A percentile compares a stretch with the other conserved stretches of the same genome.
phyloP scores from a whole-genome alignment of 92 coral and sea anemone species.

The Porites cylindrica region DNA sequence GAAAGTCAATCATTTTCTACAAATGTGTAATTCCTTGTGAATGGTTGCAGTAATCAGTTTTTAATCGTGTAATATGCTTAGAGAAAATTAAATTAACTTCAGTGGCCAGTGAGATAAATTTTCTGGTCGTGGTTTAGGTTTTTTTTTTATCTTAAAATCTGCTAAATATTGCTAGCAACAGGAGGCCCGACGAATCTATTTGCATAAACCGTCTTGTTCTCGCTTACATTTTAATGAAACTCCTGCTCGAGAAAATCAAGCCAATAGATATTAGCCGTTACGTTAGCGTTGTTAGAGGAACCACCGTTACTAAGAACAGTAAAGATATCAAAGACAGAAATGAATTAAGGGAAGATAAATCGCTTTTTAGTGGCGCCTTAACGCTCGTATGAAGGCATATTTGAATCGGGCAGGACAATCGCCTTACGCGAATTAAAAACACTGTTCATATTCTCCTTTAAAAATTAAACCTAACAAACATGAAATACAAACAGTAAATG shows the following conservation, averaged over 20 bases:
- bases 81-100: constrained; percentile 82
- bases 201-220: constrained; percentile 72
- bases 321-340: constrained; percentile 27
- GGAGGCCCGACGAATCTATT: constrained; percentile 42
- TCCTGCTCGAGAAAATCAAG: constrained; percentile 43
- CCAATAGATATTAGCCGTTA: constrained; percentile 73
- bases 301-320: constrained; percentile 86
- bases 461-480: constrained; percentile 92
- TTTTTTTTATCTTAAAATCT: constrained; percentile 32
- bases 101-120: constrained; percentile 49
- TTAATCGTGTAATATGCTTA: constrained; percentile 76
- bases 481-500: constrained; percentile 79
- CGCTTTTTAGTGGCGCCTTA: constrained; percentile 26
- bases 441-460: constrained; percentile 82
- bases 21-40: constrained; percentile 46
- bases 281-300: constrained; percentile 86
- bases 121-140: constrained; percentile 43
- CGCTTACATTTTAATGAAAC: constrained; percentile 91
- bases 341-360: constrained; percentile 37
- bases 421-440: constrained; percentile 66
- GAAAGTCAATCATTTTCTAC: constrained; percentile 52
- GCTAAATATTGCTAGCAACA: constrained; percentile 27
- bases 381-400: constrained; percentile 42
- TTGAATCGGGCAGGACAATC: constrained; percentile 64
- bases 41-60: constrained; percentile 50